Evolutionary conservation across 2,113 vertebrate species (phyloP).

Genomic region (Rhodinocichla rosea): DNA sequence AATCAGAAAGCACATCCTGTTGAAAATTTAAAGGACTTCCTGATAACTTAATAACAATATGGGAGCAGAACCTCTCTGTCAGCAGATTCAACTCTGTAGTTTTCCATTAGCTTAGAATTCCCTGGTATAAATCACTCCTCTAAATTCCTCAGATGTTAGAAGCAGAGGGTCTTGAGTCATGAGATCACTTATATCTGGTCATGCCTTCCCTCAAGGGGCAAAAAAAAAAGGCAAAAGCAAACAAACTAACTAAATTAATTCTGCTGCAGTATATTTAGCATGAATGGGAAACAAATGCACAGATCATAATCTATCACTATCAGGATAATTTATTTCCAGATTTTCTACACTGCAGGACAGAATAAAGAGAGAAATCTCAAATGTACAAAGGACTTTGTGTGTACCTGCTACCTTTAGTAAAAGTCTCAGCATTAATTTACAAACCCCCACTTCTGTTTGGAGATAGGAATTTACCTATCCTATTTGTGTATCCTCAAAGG

Average conservation of each 20-base stretch:
- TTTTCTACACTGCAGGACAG: neutral
- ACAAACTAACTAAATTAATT: slow-evolving; percentile 4
- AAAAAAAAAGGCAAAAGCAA: neutral
- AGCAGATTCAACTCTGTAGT: neutral
- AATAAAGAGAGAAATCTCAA: neutral
- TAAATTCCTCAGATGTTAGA: neutral
- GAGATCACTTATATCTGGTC: neutral
- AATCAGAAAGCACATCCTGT: slow-evolving; percentile 24
- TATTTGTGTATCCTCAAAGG: neutral
- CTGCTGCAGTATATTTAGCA: neutral
- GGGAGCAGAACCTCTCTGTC: neutral
- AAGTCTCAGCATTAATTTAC: neutral
- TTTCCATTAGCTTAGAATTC: neutral
- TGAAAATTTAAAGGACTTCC: slow-evolving; percentile 46
- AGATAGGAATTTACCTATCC: neutral
- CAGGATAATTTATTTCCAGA: slow-evolving; percentile 2
- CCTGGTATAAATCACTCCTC: neutral
- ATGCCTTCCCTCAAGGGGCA: neutral
- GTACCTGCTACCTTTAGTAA: neutral
- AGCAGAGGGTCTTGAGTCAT: neutral
- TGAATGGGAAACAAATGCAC: neutral
- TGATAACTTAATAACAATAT: slow-evolving; percentile 30
- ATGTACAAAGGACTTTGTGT: neutral
- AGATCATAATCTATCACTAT: slow-evolving; percentile 14
- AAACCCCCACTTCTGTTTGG: neutral